Percentiles rank a stretch among this genome's conserved stretches.
Conservation (phyloP, 2,113 vertebrate genomes). For the Stegostoma tigrinum region DNA sequence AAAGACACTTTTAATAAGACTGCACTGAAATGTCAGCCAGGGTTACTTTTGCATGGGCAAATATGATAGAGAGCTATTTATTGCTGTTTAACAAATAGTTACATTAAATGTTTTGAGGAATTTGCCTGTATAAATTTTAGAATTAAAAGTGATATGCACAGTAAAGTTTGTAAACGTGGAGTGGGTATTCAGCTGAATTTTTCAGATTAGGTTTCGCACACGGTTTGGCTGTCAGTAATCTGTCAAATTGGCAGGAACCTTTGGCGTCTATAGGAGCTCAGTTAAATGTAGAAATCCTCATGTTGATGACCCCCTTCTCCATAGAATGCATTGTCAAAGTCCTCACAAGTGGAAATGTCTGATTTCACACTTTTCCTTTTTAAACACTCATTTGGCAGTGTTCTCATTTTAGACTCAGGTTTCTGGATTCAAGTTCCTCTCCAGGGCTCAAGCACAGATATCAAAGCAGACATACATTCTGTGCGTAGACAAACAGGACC, state of each 20-base stretch:
- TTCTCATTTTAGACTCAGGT: not conserved
- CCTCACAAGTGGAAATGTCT: not conserved
- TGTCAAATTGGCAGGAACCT: not conserved
- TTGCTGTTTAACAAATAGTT: not conserved
- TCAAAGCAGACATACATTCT: not conserved
- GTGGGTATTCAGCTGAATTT: not conserved
- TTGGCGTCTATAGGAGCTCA: not conserved
- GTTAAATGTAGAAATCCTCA: not conserved
- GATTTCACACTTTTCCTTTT: not conserved
- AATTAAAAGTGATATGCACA: not conserved
- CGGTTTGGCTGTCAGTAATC: not conserved
- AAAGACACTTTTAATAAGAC: not conserved
- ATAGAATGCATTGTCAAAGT: not conserved
- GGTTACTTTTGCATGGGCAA: not conserved
- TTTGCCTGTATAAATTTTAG: not conserved
- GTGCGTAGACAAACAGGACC: too few species aligned
- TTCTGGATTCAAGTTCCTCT: not conserved
- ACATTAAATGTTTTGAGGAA: not conserved
- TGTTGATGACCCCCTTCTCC: not conserved
- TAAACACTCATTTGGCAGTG: not conserved
- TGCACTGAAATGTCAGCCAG: not conserved
- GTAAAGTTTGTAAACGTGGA: not conserved
- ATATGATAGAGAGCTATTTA: not conserved
- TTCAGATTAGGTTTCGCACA: not conserved
- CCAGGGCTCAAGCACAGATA: not conserved